Percentiles rank a stretch among this genome's conserved stretches.
phyloP scores from a whole-genome alignment of 2,113 vertebrate genomes.

The Pteruthius melanotis region DNA sequence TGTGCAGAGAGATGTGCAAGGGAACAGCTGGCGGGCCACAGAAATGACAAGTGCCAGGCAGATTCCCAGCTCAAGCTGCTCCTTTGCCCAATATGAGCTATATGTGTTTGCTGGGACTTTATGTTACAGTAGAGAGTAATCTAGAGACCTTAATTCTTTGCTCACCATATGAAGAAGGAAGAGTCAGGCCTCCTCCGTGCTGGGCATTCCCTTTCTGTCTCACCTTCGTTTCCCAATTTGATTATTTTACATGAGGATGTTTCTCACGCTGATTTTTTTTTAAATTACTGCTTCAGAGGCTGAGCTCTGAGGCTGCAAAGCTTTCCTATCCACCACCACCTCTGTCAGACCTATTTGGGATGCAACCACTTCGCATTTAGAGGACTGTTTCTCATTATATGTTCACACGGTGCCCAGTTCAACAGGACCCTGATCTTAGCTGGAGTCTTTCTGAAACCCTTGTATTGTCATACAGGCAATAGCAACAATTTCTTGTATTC shows the following conservation, averaged over 20 bases:
- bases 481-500: not conserved
- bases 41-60: not conserved
- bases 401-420: not conserved
- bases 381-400: not conserved
- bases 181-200: not conserved
- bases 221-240: not conserved
- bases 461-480: not conserved
- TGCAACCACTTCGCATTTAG: not conserved
- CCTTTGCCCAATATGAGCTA: not conserved
- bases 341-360: not conserved
- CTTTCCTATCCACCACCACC: not conserved
- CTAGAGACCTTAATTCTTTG: not conserved
- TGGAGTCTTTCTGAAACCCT: not conserved
- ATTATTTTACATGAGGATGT: not conserved
- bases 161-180: not conserved
- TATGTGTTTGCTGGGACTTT: not conserved
- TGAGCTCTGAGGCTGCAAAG: not conserved
- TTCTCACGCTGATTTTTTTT: conserved; percentile 14
- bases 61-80: not conserved
- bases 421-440: not conserved
- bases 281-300: not conserved
- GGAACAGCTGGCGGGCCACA: not conserved
- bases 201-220: not conserved
- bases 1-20: not conserved
- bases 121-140: not conserved